Evolutionary conservation across 1,140 invertebrate genomes (phyloP).

Genomic region (Drosophila pseudoobscura): DNA sequence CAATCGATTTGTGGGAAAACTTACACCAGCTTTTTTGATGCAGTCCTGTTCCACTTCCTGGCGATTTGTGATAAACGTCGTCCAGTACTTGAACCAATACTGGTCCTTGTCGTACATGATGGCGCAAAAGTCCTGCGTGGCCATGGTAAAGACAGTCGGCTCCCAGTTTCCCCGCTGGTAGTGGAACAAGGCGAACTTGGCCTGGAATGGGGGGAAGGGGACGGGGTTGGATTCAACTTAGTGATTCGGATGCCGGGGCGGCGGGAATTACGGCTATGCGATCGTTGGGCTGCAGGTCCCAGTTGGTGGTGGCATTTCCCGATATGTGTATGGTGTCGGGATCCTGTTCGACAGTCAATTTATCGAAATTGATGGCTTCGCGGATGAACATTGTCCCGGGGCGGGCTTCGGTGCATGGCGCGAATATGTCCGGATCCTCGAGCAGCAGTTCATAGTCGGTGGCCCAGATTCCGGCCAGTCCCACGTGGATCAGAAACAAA

Average conservation of each 20-base stretch:
- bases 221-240: background rate
- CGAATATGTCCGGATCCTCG: slow-evolving; percentile 53
- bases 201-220: slow-evolving; percentile 9
- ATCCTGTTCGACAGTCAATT: slow-evolving; percentile 15
- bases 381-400: slow-evolving; percentile 22
- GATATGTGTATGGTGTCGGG: slow-evolving; percentile 23
- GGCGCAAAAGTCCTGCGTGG: slow-evolving; percentile 40
- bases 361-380: slow-evolving; percentile 14
- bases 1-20: background rate
- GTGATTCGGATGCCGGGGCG: background rate
- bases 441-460: slow-evolving; percentile 42
- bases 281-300: slow-evolving; percentile 52
- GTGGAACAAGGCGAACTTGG: slow-evolving; percentile 13
- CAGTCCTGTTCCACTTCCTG: slow-evolving; percentile 20
- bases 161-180: slow-evolving; percentile 56
- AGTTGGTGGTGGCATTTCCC: slow-evolving; percentile 27
- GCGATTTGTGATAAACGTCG: slow-evolving; percentile 11
- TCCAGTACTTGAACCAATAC: slow-evolving; percentile 64
- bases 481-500: slow-evolving; percentile 22
- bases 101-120: slow-evolving; percentile 56
- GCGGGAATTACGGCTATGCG: slow-evolving; percentile 35
- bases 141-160: slow-evolving; percentile 47
- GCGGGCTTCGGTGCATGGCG: slow-evolving; percentile 25
- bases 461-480: slow-evolving; percentile 14
- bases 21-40: slow-evolving; percentile 43